Conservation (phyloP, 2,888 invertebrate genomes). For the Eupithecia abbreviata region DNA sequence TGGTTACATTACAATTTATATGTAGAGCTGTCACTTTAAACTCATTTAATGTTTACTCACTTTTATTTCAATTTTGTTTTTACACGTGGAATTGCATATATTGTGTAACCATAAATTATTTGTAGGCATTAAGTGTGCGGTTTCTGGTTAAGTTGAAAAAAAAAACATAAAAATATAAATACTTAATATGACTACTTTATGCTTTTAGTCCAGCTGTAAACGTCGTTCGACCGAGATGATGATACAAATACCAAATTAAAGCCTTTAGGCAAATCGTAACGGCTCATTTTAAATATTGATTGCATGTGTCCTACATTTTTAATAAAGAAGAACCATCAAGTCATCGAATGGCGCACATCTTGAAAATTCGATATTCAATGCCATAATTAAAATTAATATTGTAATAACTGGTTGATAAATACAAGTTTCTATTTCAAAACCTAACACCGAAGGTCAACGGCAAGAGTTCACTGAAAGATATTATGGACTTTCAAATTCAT, state of each 20-base stretch:
- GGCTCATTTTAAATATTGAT: background rate
- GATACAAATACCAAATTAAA: background rate
- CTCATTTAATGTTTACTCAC: background rate
- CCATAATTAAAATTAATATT: conserved; percentile 28
- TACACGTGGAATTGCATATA: background rate
- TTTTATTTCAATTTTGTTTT: background rate
- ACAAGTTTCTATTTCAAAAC: conserved; percentile 60
- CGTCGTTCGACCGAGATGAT: background rate
- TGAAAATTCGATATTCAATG: conserved; percentile 25
- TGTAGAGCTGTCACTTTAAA: background rate
- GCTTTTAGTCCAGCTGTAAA: background rate
- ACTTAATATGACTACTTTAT: no score
- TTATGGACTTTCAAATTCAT: conserved; percentile 67
- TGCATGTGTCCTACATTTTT: background rate
- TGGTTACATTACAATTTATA: background rate
- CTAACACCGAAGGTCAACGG: conserved; percentile 56
- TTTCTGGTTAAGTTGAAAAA: background rate
- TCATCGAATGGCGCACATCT: background rate
- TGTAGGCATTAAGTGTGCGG: background rate
- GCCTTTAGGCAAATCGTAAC: background rate
- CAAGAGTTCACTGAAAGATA: conserved; percentile 56
- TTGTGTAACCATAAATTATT: background rate
- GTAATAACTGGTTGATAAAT: conserved; percentile 43
- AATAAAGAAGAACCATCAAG: background rate
- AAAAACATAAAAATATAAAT: background rate